Evolutionary conservation across 2,888 invertebrate genomes (phyloP), one percentile per base, ranked within the genome.

Genomic region (Agrochola circellaris): DNA sequence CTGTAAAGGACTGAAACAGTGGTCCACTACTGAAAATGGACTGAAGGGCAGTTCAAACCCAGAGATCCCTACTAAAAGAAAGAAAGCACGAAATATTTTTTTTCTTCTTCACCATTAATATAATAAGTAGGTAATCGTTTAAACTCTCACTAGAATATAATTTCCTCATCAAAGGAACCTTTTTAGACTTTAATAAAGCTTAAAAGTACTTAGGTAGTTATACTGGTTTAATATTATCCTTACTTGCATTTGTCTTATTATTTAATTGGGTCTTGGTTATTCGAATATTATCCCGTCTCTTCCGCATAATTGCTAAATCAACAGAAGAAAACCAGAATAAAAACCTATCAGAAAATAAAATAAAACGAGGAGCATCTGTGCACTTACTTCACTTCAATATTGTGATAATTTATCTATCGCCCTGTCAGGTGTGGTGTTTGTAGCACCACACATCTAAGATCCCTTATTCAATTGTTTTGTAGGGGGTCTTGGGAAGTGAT

Each of bases 331-430:
- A 15, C 58, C 26, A 26, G 26, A 26, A 58, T 0, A 26, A 26
- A 58, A 11, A 26, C 54, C 23, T 56, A 11, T 4, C 11, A 56
- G n/a, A n/a, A n/a, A 56, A 56, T 56, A 2, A 13, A 26, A n/a
- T 13, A 56, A 58, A 58, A 58, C 58, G 26, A 17, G 30, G 15
- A 51, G n/a, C 38, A 70, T 60, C 38, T 80, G 58, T 70, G 20
- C 23, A n/a, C 58, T 48, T 15, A 38, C n/a, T 42, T 76, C 20
- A 42, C 11, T 20, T n/a, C n/a, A 51, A 69, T 58, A 58, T 42
- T 51, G 42, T 34, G 48, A 42, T 51, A 60, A 60, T 45, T 80
- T 54, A 71, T 71, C 20, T 51, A 51, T 13, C 8, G 30, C 20
- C 30, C 17, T 61, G 51, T 23, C 42, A 26, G 23, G 26, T 80